phyloP scores from a whole-genome alignment of 1,140 invertebrate genomes.

The Ceratitis capitata region DNA sequence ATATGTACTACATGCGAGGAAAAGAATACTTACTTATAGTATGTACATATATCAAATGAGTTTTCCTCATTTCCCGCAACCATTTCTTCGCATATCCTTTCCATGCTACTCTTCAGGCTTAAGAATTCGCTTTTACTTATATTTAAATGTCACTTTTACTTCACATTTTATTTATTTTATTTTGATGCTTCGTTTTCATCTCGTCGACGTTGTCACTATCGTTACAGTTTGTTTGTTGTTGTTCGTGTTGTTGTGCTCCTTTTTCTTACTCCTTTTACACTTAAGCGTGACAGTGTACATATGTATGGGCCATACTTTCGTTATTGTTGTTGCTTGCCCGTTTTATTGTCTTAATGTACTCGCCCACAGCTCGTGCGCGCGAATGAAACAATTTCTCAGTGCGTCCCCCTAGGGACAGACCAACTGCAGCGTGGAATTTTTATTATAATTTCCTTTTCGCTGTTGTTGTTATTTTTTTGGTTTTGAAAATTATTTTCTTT shows the following conservation, averaged over 20 bases:
- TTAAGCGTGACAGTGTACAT: too few species aligned
- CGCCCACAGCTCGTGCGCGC: neutral
- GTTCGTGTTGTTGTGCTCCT: too few species aligned
- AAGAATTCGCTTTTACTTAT: neutral
- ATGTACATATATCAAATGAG: too few species aligned
- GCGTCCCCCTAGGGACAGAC: neutral
- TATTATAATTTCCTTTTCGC: neutral
- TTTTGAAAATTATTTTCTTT: neutral
- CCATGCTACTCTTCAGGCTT: neutral
- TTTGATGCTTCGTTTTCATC: conserved; percentile 32
- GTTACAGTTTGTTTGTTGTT: conserved; percentile 39
- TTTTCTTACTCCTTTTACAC: neutral
- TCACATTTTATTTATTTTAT: conserved; percentile 25
- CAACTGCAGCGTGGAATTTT: neutral
- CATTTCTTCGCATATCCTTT: neutral
- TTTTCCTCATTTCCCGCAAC: neutral
- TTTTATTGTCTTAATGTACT: neutral
- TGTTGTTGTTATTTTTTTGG: too few species aligned
- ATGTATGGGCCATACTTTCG: neutral
- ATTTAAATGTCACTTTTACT: conserved; percentile 48
- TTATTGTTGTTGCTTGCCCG: neutral
- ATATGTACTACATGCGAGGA: too few species aligned
- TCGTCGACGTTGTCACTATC: conserved; percentile 42
- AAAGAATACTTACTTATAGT: too few species aligned
- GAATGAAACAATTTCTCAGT: conserved; percentile 11